Percentiles rank a stretch among this genome's conserved stretches.
These are phyloP conservation scores for Patella pellucida DNA, from an alignment of 2,888 invertebrate species.

Conservation along the genomic window DNA sequence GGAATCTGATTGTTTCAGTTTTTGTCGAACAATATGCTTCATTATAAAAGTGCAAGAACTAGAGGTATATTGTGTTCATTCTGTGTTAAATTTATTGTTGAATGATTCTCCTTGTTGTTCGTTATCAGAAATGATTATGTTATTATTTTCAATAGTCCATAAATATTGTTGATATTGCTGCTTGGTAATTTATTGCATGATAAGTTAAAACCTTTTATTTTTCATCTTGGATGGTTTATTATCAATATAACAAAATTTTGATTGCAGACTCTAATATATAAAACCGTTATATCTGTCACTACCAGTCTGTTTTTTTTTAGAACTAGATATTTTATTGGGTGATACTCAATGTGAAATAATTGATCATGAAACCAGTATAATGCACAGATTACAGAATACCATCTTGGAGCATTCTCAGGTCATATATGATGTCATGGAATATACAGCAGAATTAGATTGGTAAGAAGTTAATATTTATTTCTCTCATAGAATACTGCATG, in stretches of 20 bases:
- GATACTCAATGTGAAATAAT: slow-evolving; percentile 84
- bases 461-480: slow-evolving; percentile 60
- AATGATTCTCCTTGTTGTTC: background rate
- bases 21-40: slow-evolving; percentile 77
- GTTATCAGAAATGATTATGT: too few species aligned
- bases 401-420: slow-evolving; percentile 76
- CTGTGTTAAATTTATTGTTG: slow-evolving; percentile 10
- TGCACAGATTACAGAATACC: slow-evolving; percentile 78
- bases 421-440: slow-evolving; percentile 76
- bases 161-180: too few species aligned
- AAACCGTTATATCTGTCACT: background rate
- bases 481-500: too few species aligned
- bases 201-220: background rate
- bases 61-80: slow-evolving; percentile 55
- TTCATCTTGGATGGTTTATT: background rate
- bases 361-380: slow-evolving; percentile 84
- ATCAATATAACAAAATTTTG: background rate
- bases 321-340: slow-evolving; percentile 83
- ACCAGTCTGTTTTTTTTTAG: slow-evolving; percentile 70
- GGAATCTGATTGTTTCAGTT: slow-evolving; percentile 71
- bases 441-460: slow-evolving; percentile 82
- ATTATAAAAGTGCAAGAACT: slow-evolving; percentile 80
- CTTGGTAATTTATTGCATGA: too few species aligned
- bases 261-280: too few species aligned
- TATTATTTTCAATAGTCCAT: too few species aligned